Percentiles rank a stretch among this genome's conserved stretches.
These are phyloP conservation scores for Carlito syrichta DNA, from an alignment of 2,113 vertebrate genomes.

Conservation along the genomic window DNA sequence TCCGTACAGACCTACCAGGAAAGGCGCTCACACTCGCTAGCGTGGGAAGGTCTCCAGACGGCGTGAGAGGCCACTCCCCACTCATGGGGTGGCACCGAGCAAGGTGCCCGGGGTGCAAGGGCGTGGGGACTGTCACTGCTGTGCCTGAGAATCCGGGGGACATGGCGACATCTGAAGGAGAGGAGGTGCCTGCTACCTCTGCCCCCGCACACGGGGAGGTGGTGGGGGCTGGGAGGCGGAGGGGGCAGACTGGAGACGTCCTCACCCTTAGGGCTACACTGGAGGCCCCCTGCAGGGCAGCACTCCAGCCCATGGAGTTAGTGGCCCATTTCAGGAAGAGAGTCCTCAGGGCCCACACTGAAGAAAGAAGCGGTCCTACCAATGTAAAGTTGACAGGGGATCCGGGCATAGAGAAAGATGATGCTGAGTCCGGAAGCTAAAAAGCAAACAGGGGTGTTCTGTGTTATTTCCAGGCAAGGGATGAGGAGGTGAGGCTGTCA, in stretches of 20 bases:
- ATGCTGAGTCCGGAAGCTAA: too few species aligned
- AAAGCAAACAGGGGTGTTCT: rapidly evolving
- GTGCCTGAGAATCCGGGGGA: not conserved
- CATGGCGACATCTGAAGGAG: too few species aligned
- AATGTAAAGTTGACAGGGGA: not conserved
- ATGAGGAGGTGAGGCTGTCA: rapidly evolving
- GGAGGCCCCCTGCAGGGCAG: too few species aligned
- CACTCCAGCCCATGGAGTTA: not conserved
- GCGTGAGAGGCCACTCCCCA: rapidly evolving
- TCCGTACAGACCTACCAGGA: too few species aligned
- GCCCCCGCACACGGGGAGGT: too few species aligned
- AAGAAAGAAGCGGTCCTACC: too few species aligned
- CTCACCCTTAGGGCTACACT: not conserved
- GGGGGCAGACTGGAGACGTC: not conserved
- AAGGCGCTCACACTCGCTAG: not conserved
- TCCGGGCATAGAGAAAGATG: rapidly evolving
- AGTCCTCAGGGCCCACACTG: not conserved
- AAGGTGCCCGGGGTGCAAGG: too few species aligned
- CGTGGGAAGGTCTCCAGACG: too few species aligned
- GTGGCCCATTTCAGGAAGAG: not conserved
- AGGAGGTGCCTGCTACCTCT: too few species aligned
- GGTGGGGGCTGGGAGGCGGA: rapidly evolving
- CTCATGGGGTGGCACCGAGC: rapidly evolving
- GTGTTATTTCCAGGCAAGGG: not conserved
- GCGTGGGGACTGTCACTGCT: too few species aligned